Evolutionary conservation across 2,888 invertebrate genomes (phyloP), one percentile per base, ranked within the genome.

Genomic region (Fabriciana adippe): DNA sequence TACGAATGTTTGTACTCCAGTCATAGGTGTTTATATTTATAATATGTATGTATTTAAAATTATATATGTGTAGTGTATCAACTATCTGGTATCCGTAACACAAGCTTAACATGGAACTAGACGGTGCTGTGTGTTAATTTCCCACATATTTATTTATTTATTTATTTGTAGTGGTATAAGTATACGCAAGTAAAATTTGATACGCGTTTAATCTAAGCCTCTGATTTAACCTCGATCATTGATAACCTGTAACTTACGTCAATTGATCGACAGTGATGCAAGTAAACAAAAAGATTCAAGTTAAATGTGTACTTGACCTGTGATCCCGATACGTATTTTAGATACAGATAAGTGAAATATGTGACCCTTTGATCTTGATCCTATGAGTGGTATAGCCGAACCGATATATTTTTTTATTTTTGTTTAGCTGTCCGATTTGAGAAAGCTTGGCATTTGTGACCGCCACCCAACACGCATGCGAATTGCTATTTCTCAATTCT

Each of bases 241-340:
- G 87, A 88, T 90, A 88, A 89, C 88, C 88, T 84, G 79, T 78
- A 74, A 82, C 86, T 90, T 90, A 91, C 92, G 91, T 90, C 89
- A 89, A 87, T 82, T 83, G 86, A 87, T 87, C 81, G 90, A 90
- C 89, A 88, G 80, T 66, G 79, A 72, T 80, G 78, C 76, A 79
- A 77, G 84, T 86, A 87, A 89, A 88, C 86, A 88, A 86, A 86
- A 84, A 83, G 81, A 79, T 78, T 78, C 80, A 79, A 79, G 82
- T 81, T 80, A 68, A 62, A 63, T 55, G 35, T 55, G 71, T 69
- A 55, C 57, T 55, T 70, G 68, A 73, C 72, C 73, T 72, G 62
- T 62, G 64, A 66, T 68, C 70, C 64, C 48, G 35, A 41, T 41
- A 41, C 48, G n/a, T 26, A 26, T 4, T 48, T 3, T 48, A 11